Conservation (phyloP, 2,888 invertebrate genomes). For the Cerceris ruficornis region DNA sequence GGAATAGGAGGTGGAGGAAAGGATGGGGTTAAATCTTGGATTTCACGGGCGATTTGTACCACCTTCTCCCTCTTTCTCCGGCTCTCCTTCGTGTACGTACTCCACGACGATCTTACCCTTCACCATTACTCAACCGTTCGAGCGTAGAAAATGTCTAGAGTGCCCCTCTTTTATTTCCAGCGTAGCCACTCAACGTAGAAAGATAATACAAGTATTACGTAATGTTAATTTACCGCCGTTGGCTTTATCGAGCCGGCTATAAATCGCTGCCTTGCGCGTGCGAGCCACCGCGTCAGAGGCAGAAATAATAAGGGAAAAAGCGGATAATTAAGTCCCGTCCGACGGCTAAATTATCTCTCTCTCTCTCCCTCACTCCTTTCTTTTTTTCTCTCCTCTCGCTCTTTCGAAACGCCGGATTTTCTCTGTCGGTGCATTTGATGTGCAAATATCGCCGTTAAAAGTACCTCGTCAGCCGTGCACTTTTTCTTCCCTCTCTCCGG, state of each 20-base stretch:
- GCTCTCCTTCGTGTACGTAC: slow-evolving; percentile 2
- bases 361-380: background rate
- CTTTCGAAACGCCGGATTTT: slow-evolving; percentile 9
- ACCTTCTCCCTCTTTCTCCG: background rate
- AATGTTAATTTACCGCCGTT: slow-evolving; percentile 48
- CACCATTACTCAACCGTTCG: slow-evolving; percentile 47
- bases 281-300: slow-evolving; percentile 22
- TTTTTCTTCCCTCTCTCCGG: background rate
- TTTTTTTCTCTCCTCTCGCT: no score
- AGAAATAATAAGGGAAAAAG: slow-evolving; percentile 38
- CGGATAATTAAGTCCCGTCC: slow-evolving; percentile 44
- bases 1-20: background rate
- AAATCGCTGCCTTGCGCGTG: slow-evolving; percentile 40
- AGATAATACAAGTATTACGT: slow-evolving; percentile 42
- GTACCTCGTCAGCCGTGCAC: background rate
- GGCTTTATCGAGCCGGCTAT: slow-evolving; percentile 41
- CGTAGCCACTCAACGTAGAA: slow-evolving; percentile 3
- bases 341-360: slow-evolving; percentile 30
- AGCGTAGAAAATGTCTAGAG: slow-evolving; percentile 45
- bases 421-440: background rate
- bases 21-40: slow-evolving; percentile 62
- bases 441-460: background rate
- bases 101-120: slow-evolving; percentile 26
- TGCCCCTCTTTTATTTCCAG: slow-evolving; percentile 40
- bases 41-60: slow-evolving; percentile 60